Evolutionary conservation across 1,140 invertebrate genomes (phyloP).

Genomic region (Branchinecta lynchi): DNA sequence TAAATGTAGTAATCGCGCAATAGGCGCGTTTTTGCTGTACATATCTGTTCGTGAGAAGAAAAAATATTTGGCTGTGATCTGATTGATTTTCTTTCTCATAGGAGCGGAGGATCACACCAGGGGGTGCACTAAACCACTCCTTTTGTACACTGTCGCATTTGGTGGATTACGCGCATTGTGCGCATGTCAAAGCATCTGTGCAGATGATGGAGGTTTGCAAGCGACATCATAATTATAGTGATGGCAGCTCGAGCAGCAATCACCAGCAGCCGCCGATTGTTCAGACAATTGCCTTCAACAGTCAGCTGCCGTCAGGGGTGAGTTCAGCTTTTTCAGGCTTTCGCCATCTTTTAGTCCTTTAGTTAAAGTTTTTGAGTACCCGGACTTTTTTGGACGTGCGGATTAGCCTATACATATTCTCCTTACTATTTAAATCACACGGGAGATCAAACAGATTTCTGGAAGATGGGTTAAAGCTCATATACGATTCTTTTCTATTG

Average conservation of each 20-base stretch:
- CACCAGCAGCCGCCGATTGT: slow-evolving; percentile 33
- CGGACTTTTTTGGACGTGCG: too few species aligned
- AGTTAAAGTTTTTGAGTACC: too few species aligned
- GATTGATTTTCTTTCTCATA: slow-evolving; percentile 29
- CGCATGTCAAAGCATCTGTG: slow-evolving; percentile 84
- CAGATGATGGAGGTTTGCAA: slow-evolving; percentile 87
- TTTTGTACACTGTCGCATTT: slow-evolving; percentile 86
- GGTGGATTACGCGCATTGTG: slow-evolving; percentile 89
- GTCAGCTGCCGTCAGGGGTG: slow-evolving; percentile 36
- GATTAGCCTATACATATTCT: too few species aligned
- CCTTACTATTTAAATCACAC: too few species aligned
- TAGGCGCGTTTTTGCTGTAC: too few species aligned
- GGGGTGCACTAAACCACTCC: slow-evolving; percentile 83
- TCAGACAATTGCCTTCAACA: slow-evolving; percentile 66
- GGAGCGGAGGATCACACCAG: slow-evolving; percentile 83
- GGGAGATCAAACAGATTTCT: too few species aligned
- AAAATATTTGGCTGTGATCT: not conserved
- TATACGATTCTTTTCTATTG: too few species aligned
- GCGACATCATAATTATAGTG: slow-evolving; percentile 19
- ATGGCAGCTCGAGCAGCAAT: slow-evolving; percentile 31
- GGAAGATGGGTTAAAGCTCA: too few species aligned
- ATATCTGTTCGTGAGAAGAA: not conserved
- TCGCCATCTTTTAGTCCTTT: too few species aligned
- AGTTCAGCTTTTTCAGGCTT: too few species aligned
- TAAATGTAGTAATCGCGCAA: too few species aligned